These are phyloP conservation scores for Chaenodraco wilsoni DNA, from an alignment of 2,797 vertebrate genomes.

Conservation along the genomic window DNA sequence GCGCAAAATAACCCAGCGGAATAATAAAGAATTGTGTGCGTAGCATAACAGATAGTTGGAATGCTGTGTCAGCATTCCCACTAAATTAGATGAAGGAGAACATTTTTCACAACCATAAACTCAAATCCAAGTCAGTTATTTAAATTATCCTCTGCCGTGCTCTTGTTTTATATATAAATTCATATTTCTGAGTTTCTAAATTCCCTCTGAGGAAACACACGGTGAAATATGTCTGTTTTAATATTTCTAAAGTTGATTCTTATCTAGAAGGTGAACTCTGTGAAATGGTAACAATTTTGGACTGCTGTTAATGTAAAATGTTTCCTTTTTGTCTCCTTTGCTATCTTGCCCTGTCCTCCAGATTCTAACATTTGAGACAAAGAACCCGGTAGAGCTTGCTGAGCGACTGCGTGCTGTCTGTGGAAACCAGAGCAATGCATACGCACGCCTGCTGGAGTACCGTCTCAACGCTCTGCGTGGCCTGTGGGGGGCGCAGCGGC, in stretches of 20 bases:
- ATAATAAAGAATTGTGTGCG: too few relatives aligned
- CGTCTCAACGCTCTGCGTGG: conserved; percentile 96
- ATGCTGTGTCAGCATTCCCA: too few relatives aligned
- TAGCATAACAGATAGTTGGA: too few relatives aligned
- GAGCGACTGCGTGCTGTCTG: conserved; percentile 95
- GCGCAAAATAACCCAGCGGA: too few relatives aligned
- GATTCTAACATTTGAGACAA: conserved; percentile 99
- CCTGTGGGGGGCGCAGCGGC: conserved; percentile 96
- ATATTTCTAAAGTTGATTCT: neutral
- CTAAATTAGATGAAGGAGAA: neutral
- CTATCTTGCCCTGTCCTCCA: conserved; percentile 56
- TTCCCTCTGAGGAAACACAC: neutral
- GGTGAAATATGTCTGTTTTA: neutral
- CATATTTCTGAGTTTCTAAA: conserved; percentile 16
- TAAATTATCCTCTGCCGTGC: conserved; percentile 9
- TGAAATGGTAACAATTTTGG: neutral
- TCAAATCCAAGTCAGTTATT: conserved; percentile 9
- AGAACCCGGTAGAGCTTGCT: conserved; percentile 93
- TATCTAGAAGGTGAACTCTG: conserved; percentile 3
- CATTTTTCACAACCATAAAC: neutral
- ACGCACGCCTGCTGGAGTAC: conserved; percentile 96
- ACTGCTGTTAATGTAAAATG: conserved; percentile 1
- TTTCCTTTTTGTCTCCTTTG: neutral
- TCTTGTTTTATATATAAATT: conserved; percentile 7
- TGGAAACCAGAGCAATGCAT: conserved; percentile 99